phyloP scores from a whole-genome alignment of 2,888 invertebrate species.

The Nematopogon swammerdamellus region DNA sequence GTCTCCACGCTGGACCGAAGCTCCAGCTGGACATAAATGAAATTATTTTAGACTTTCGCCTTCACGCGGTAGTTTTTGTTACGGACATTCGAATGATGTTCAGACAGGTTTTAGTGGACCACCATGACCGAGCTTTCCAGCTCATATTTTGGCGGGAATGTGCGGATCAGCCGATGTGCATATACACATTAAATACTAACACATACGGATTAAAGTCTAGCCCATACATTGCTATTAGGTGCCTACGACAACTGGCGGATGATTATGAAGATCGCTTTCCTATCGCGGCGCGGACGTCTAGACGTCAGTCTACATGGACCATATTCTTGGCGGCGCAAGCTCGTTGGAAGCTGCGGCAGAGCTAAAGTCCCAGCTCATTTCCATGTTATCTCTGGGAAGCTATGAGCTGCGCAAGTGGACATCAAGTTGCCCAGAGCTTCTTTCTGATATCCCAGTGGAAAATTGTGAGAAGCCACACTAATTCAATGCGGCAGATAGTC shows the following conservation, averaged over 20 bases:
- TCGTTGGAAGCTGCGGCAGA: background rate
- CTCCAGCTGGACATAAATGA: constrained; percentile 1
- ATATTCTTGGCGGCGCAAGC: background rate
- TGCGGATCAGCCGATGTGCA: background rate
- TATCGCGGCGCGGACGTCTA: background rate
- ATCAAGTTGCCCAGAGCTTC: background rate
- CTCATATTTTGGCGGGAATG: constrained; percentile 4
- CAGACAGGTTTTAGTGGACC: constrained; percentile 1
- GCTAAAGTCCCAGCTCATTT: background rate
- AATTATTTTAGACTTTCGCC: background rate
- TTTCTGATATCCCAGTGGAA: background rate
- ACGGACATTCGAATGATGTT: constrained; percentile 7
- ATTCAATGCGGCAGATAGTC: background rate
- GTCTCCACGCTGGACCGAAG: background rate
- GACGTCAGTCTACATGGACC: background rate
- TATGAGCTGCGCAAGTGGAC: constrained; percentile 2
- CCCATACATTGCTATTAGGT: constrained; percentile 1
- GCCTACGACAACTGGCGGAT: constrained; percentile 1
- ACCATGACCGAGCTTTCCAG: constrained; percentile 3
- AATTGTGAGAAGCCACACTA: background rate
- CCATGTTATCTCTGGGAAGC: background rate
- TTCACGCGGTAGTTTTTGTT: constrained; percentile 3
- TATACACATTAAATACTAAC: constrained; percentile 1
- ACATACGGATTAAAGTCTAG: constrained; percentile 1
- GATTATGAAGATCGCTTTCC: background rate